These are phyloP conservation scores for Anagrus nilaparvatae DNA, from an alignment of 1,140 invertebrate species.

Conservation along the genomic window DNA sequence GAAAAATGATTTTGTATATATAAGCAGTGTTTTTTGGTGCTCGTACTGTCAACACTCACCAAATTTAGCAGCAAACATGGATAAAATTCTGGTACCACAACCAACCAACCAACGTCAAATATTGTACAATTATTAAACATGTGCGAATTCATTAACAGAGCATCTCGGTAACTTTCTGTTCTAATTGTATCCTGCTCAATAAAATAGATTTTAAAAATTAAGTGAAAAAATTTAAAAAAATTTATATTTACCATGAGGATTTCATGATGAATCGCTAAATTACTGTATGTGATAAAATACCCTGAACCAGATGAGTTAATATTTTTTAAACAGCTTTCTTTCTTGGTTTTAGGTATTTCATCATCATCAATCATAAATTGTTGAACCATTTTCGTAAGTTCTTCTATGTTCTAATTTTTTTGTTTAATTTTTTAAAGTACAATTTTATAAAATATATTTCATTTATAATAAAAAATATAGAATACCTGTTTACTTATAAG, in stretches of 20 bases:
- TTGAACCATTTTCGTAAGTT: conserved; percentile 37
- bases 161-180: conserved; percentile 85
- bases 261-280: conserved; percentile 95
- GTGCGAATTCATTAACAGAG: conserved; percentile 71
- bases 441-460: neutral
- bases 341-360: conserved; percentile 42
- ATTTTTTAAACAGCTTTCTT: conserved; percentile 34
- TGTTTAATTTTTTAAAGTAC: conserved; percentile 1
- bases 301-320: conserved; percentile 50
- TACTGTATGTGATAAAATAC: conserved; percentile 93
- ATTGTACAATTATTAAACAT: conserved; percentile 67
- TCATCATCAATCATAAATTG: conserved; percentile 36
- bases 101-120: conserved; percentile 94
- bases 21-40: no score
- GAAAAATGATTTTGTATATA: no score
- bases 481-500: conserved; percentile 33
- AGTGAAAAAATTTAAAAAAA: conserved; percentile 1
- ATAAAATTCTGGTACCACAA: conserved; percentile 92
- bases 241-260: conserved; percentile 63
- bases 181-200: conserved; percentile 71
- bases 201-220: conserved; percentile 6
- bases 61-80: conserved; percentile 94
- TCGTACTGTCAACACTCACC: no score
- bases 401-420: conserved; percentile 30
- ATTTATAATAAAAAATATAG: conserved; percentile 8